Percentiles rank a stretch among this genome's conserved stretches.
phyloP scores from a whole-genome alignment of 2,888 invertebrate genomes.

The Brenthis hecate region DNA sequence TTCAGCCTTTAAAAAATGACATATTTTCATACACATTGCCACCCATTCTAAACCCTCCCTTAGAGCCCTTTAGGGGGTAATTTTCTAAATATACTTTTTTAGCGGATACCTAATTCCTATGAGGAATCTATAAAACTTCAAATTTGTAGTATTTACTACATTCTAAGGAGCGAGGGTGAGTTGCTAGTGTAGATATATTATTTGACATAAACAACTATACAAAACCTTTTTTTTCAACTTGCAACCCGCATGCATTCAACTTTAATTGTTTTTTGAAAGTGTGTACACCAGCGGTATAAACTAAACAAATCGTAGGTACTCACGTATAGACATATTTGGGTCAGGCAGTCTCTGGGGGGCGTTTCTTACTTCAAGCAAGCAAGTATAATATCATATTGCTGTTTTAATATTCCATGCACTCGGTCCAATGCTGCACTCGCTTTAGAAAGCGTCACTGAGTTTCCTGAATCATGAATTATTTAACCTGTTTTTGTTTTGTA shows the following conservation, averaged over 20 bases:
- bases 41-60: too few species aligned
- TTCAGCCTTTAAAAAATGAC: too few species aligned
- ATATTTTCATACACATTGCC: too few species aligned
- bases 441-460: constrained; percentile 38
- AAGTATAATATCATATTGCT: constrained; percentile 46
- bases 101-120: too few species aligned
- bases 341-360: constrained; percentile 27
- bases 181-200: too few species aligned
- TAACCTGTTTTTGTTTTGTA: constrained; percentile 29
- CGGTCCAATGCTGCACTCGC: constrained; percentile 38
- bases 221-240: not conserved
- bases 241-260: not conserved
- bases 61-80: too few species aligned
- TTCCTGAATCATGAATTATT: constrained; percentile 35
- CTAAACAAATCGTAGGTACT: constrained; percentile 13
- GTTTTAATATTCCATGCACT: constrained; percentile 51
- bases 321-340: constrained; percentile 25
- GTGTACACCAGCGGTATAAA: constrained; percentile 2
- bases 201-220: not conserved
- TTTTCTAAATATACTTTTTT: too few species aligned
- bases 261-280: not conserved
- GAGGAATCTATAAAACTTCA: too few species aligned
- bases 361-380: constrained; percentile 24
- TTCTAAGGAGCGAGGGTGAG: too few species aligned
- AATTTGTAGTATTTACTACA: too few species aligned